Evolutionary conservation across 2,113 vertebrate genomes (phyloP), one percentile per base, ranked within the genome.

Genomic region (Bos javanicus): DNA sequence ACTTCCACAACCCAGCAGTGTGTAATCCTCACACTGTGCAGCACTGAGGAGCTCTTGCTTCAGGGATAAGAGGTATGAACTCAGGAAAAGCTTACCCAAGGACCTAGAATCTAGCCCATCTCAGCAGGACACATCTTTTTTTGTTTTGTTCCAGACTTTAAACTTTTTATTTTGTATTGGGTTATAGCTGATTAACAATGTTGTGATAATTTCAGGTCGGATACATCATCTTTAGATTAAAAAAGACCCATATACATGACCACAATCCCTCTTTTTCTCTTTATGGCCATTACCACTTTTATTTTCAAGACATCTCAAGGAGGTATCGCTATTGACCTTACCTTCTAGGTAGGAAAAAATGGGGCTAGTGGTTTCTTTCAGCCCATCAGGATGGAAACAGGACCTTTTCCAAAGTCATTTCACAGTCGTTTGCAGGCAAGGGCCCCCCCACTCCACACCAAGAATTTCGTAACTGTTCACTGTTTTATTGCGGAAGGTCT

Each of bases 391-490:
- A 8, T 36, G 54, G 80, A 52, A 46, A n/a, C 67, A 46, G 78
- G 50, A 46, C 30, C 39, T 43, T 71, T 82, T 33, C 50, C 56
- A 90, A 86, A 46, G 56, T 52, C 59, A 91, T 33, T 80, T 62
- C 76, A 71, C 67, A 86, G 80, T 87, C 83, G 78, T 43, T 89
- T 62, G 7, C 14, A 56, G 46, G 60, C 7, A 26, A 17, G 19
- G 8, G 0, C 9, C 33, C 33, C 26, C 60, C 60, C 5, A 0
- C 11, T 1, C 62, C 4, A 0, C 33, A 1, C 43, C 9, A 14
- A n/a, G 84, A 87, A 67, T 56, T 62, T 59, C 26, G 2, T 48
- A 39, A 6, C 50, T 74, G 54, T 46, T 60, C 13, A 50, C 1
- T 46, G 7, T 26, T 26, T n/a, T n/a, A 54, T 71, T 54, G 33